A percentile compares a stretch with the other conserved stretches of the same genome.
Conservation (phyloP, 2,113 vertebrate species). For the Oryctolagus cuniculus region DNA sequence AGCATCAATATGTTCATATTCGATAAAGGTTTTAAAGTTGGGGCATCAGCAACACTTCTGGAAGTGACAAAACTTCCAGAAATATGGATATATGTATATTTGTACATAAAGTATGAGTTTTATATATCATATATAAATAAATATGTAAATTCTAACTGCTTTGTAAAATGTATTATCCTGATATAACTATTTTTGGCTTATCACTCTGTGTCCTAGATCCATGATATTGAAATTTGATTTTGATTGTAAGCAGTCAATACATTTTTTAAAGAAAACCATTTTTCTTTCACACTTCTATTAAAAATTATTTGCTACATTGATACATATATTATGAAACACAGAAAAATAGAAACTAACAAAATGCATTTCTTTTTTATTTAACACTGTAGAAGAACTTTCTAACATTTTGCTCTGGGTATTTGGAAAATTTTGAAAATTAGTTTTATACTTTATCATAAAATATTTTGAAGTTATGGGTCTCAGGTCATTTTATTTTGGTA, state of each 20-base stretch:
- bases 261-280: not conserved
- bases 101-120: not conserved
- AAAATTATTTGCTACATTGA: not conserved
- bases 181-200: not conserved
- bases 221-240: not conserved
- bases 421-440: constrained; percentile 16
- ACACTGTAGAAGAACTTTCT: not conserved
- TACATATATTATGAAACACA: not conserved
- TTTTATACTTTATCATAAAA: not conserved
- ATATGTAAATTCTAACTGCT: not conserved
- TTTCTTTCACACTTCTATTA: constrained; percentile 10
- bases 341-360: not conserved
- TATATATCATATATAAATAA: not conserved
- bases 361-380: constrained; percentile 23
- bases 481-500: constrained; percentile 8
- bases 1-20: not conserved
- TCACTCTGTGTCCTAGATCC: not conserved
- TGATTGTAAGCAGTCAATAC: not conserved
- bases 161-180: not conserved
- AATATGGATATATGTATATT: not conserved
- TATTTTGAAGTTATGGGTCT: not conserved
- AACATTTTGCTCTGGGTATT: not conserved
- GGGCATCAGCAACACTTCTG: not conserved
- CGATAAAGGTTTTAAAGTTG: not conserved
- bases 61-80: not conserved